phyloP scores from a whole-genome alignment of 2,113 vertebrate species.

The Columba livia region DNA sequence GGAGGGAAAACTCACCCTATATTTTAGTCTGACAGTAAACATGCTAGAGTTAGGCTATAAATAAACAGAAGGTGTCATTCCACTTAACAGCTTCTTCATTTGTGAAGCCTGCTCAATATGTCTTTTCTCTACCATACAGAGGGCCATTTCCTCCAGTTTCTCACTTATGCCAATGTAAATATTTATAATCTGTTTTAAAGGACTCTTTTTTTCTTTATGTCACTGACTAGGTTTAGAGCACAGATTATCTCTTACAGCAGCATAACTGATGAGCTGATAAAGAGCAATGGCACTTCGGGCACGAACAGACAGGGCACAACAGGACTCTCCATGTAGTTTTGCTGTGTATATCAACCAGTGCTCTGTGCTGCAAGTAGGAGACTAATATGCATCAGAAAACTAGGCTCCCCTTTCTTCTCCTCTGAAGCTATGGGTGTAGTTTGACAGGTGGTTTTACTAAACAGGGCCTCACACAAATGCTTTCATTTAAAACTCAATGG shows the following conservation, averaged over 20 bases:
- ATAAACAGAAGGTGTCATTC: constrained; percentile 25
- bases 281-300: not conserved
- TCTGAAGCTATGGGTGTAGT: not conserved
- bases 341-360: not conserved
- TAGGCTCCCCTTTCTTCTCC: not conserved
- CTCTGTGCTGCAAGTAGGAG: not conserved
- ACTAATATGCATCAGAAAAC: not conserved
- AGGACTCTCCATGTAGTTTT: not conserved
- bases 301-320: not conserved
- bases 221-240: not conserved
- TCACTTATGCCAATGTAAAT: not conserved
- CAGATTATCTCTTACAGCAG: not conserved
- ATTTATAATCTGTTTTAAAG: not conserved
- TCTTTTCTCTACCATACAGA: not conserved
- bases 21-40: not conserved
- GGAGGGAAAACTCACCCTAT: not conserved
- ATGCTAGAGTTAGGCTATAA: not conserved
- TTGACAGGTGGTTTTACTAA: not conserved
- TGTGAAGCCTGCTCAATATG: not conserved
- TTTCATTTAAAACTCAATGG: not conserved
- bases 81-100: constrained; percentile 11
- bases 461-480: not conserved
- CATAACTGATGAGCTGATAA: not conserved
- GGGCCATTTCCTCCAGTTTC: constrained; percentile 9
- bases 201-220: no score